phyloP scores from a whole-genome alignment of 2,797 vertebrate genomes.

The Betta splendens region DNA sequence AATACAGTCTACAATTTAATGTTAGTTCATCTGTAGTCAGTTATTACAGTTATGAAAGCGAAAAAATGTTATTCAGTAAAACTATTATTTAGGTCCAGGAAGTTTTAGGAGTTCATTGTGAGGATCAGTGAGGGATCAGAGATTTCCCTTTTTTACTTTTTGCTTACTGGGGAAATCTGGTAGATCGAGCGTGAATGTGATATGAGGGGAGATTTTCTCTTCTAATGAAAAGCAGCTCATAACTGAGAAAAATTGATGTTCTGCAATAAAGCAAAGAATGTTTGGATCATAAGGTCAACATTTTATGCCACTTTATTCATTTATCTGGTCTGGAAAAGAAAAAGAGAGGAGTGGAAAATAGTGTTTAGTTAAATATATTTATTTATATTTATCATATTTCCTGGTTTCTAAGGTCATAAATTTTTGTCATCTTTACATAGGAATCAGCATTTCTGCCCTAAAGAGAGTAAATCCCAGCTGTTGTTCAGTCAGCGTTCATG shows the following conservation, averaged over 20 bases:
- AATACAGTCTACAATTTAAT: no score
- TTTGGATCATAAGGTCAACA: background rate
- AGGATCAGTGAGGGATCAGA: background rate
- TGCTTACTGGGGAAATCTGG: background rate
- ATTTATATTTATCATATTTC: background rate
- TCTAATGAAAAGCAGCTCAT: slow-evolving; percentile 14
- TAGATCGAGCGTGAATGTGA: background rate
- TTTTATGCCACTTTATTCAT: background rate
- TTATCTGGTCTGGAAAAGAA: background rate
- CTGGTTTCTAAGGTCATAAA: background rate
- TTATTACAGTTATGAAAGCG: no score
- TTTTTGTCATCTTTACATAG: background rate
- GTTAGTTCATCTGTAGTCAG: no score
- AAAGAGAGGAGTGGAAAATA: background rate
- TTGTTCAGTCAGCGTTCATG: background rate
- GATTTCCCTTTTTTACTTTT: background rate
- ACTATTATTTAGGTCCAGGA: no score
- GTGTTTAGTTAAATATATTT: background rate
- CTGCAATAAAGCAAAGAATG: background rate
- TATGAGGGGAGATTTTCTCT: background rate
- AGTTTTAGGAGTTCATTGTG: background rate
- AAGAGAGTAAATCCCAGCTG: background rate
- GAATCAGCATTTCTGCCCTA: background rate
- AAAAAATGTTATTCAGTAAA: no score
- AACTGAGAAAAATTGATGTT: slow-evolving; percentile 17